These are phyloP conservation scores for Ceratoteleas bidentatus DNA, from an alignment of 1,140 invertebrate genomes.

Conservation along the genomic window DNA sequence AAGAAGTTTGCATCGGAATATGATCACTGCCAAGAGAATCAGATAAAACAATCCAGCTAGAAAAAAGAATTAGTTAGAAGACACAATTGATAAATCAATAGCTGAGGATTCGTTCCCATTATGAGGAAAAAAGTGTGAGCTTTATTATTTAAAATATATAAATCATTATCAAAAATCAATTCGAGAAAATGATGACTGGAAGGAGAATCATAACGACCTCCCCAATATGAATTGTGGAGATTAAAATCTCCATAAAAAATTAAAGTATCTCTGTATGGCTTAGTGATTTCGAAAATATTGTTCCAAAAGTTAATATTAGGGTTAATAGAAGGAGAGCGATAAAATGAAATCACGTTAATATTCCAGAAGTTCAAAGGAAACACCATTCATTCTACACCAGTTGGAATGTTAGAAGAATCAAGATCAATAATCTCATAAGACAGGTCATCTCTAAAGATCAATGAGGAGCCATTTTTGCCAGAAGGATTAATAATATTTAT, in stretches of 20 bases:
- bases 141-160: conserved; percentile 14
- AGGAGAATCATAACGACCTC: background rate
- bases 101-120: conserved; percentile 4
- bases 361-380: conserved; percentile 5
- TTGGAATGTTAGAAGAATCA: background rate
- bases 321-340: conserved; percentile 2
- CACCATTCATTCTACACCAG: background rate
- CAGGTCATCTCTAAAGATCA: conserved; percentile 1
- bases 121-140: conserved; percentile 17
- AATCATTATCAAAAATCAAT: background rate
- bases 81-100: conserved; percentile 7
- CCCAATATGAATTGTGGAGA: conserved; percentile 18
- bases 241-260: conserved; percentile 24
- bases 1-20: background rate
- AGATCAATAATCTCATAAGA: background rate
- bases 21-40: conserved; percentile 11
- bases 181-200: conserved; percentile 15
- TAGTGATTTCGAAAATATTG: conserved; percentile 5
- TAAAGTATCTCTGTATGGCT: conserved; percentile 4
- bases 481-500: conserved; percentile 1
- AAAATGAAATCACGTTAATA: conserved; percentile 3
- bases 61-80: background rate
- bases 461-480: conserved; percentile 4
- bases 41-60: background rate
- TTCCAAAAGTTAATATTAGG: background rate